phyloP scores from a whole-genome alignment of 2,797 vertebrate genomes.

The Synaphobranchus kaupii region DNA sequence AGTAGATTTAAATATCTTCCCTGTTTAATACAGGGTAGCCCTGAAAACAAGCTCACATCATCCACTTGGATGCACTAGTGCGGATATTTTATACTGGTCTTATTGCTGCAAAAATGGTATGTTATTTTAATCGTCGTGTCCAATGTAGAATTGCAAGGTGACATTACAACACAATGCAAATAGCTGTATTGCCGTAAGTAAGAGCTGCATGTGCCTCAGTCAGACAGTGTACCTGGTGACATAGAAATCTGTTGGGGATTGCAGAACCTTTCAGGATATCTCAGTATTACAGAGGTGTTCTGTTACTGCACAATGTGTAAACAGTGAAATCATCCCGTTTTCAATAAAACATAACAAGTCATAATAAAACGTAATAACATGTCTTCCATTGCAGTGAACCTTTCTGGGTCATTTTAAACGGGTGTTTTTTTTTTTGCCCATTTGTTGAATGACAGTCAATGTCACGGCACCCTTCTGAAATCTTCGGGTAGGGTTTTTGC shows the following conservation, averaged over 20 bases:
- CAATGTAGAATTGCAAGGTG: background rate
- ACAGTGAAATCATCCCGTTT: background rate
- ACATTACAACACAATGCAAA: background rate
- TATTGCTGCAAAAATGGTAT: background rate
- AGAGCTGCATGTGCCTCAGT: background rate
- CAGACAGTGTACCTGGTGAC: background rate
- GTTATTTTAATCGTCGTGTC: background rate
- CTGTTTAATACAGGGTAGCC: background rate
- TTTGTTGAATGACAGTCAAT: background rate
- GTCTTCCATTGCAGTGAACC: background rate
- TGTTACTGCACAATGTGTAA: background rate
- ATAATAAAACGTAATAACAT: background rate
- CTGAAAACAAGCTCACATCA: background rate
- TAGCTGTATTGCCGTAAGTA: background rate
- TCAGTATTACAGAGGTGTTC: background rate
- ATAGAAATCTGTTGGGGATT: background rate
- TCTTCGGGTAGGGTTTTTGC: background rate
- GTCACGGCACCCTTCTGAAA: background rate
- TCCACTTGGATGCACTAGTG: background rate
- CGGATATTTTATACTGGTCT: background rate
- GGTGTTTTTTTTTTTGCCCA: background rate
- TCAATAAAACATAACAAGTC: background rate
- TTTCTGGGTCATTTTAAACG: background rate
- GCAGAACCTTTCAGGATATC: background rate
- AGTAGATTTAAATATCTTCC: background rate